Conservation (phyloP, 2,888 invertebrate genomes). For the Argyra leucocephala region DNA sequence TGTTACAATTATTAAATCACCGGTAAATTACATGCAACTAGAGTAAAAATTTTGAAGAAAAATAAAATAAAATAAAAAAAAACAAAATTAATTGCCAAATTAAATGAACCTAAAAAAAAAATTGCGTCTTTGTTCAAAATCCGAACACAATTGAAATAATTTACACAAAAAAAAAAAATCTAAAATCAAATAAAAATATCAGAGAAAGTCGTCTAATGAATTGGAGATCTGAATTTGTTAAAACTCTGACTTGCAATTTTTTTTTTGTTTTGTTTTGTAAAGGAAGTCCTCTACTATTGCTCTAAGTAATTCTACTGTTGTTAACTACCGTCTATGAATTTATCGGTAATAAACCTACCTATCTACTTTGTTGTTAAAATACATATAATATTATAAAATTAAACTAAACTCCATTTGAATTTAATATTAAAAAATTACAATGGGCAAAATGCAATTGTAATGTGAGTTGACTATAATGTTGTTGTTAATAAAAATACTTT, state of each 20-base stretch:
- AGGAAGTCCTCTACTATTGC: not conserved
- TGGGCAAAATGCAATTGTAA: no score
- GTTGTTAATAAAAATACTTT: no score
- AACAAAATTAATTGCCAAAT: not conserved
- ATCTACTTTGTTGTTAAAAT: no score
- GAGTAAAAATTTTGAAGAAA: no score
- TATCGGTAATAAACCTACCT: not conserved
- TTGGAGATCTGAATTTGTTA: not conserved
- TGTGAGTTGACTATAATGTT: no score
- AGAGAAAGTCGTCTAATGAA: not conserved
- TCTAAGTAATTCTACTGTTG: not conserved
- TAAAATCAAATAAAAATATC: not conserved
- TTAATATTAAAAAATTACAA: no score
- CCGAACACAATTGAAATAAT: not conserved
- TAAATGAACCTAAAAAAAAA: not conserved
- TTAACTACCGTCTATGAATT: no score
- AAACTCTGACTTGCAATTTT: not conserved
- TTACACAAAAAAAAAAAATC: not conserved
- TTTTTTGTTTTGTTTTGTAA: no score
- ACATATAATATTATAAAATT: no score
- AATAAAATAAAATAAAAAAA: not conserved
- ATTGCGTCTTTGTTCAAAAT: not conserved
- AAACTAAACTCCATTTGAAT: no score
- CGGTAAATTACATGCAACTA: no score
- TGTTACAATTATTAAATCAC: no score